These are phyloP conservation scores for Candoia aspera DNA, from an alignment of 2,113 vertebrate species.

Conservation along the genomic window DNA sequence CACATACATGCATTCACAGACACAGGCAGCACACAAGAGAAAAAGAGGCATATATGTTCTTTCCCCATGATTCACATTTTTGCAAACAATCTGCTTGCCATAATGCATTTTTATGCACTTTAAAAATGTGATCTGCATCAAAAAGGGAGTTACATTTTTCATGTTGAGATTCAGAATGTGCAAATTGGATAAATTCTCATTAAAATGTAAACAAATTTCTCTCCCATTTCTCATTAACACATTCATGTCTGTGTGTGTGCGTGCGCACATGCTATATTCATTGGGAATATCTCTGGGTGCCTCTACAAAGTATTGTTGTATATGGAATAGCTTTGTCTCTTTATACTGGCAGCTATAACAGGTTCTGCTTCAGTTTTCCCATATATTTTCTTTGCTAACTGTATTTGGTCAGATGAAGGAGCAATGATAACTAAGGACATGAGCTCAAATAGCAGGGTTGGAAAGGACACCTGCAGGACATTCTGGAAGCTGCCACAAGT, in stretches of 20 bases:
- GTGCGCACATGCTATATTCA: background rate
- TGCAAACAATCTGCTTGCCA: background rate
- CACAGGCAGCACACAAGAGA: background rate
- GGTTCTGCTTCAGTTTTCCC: background rate
- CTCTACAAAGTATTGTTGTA: background rate
- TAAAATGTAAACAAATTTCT: background rate
- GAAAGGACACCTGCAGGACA: background rate
- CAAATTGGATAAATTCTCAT: background rate
- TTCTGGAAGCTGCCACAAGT: background rate
- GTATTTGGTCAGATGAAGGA: background rate
- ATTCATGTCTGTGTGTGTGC: background rate
- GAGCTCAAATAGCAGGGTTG: background rate
- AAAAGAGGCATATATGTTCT: background rate
- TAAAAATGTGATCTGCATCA: background rate
- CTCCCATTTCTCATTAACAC: background rate
- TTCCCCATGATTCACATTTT: background rate
- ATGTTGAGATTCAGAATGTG: background rate
- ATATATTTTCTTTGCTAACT: background rate
- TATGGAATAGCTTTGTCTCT: background rate
- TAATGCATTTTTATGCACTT: background rate
- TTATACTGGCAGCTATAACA: background rate
- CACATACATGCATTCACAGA: background rate
- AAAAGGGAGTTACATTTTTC: background rate
- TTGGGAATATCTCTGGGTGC: background rate
- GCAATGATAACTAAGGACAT: background rate